A percentile compares a stretch with the other conserved stretches of the same genome.
phyloP scores from a whole-genome alignment of 1,140 invertebrate genomes.

The Pseudomyrmex sp. region DNA sequence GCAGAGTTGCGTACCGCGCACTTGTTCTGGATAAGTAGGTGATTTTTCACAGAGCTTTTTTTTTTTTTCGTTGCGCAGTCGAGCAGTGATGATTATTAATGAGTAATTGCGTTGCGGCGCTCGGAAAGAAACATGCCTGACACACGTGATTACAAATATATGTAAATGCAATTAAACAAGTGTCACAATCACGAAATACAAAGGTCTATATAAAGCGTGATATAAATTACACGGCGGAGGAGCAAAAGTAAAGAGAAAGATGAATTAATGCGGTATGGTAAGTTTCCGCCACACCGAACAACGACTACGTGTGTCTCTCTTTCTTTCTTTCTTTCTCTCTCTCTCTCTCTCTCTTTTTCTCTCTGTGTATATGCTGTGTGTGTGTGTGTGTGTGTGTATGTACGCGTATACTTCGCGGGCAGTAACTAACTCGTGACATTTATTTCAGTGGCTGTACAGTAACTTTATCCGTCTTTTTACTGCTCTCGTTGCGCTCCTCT shows the following conservation, averaged over 20 bases:
- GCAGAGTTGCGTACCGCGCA: background rate
- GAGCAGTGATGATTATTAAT: conserved; percentile 16
- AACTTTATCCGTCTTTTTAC: conserved; percentile 71
- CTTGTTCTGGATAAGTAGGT: background rate
- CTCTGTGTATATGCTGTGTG: too few relatives aligned
- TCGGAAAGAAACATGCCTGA: background rate
- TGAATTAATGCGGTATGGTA: conserved; percentile 68
- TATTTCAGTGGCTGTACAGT: conserved; percentile 65
- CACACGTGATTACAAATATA: conserved; percentile 51
- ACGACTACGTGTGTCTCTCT: conserved; percentile 28
- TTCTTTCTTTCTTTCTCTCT: too few relatives aligned
- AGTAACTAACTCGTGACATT: conserved; percentile 74
- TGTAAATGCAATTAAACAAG: conserved; percentile 69
- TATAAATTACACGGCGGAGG: conserved; percentile 63
- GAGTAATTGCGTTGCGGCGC: conserved; percentile 6
- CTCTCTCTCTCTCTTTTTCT: too few relatives aligned
- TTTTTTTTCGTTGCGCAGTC: background rate
- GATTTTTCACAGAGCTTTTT: background rate
- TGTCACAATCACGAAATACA: conserved; percentile 55
- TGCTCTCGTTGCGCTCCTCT: conserved; percentile 50
- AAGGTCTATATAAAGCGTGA: conserved; percentile 66
- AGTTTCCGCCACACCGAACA: conserved; percentile 65
- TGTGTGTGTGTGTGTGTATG: background rate
- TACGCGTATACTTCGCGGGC: conserved; percentile 60
- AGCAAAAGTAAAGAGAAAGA: conserved; percentile 58